Evolutionary conservation across 64 coral and sea anemone genomes (phyloP), one percentile per base, ranked within the genome.

Genomic region (Montipora cactus): DNA sequence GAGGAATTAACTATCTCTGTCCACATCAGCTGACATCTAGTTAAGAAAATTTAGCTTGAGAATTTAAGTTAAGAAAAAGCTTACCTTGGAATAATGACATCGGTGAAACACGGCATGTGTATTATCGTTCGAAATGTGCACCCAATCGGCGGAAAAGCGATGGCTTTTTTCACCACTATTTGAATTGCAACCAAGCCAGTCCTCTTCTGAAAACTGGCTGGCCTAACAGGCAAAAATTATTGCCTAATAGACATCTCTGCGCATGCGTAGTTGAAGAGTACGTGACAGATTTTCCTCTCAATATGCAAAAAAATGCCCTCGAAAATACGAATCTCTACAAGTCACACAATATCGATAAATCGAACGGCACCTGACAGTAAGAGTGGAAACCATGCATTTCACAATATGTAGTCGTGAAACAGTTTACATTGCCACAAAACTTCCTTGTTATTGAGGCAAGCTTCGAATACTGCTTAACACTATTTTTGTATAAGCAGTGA

Each of bases 281-380:
- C 59, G 81, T 84, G 81, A 84, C 81, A 84, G 81, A 37, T 68
- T 84, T 84, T 84, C 61, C 22, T 44, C 82, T 86, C 44, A 86
- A 86, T 86, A 86, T 86, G 62, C 82, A 86, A 86, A 71, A 86
- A 23, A 25, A 8, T 86, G n/a, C 19, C 47, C 44, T 7, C 47
- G 49, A 47, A 51, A 86, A 46, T 62, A 86, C 82, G 16, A 72
- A 44, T 37, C 37, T 37, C 37, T 86, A 7, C 82, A 72, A 86
- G 82, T 86, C 47, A 86, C 82, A 86, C 64, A 81, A 81, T 55
- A 14, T 81, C 55, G 8, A 44, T 50, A 71, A 71, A 86, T 49
- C 71, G 71, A 66, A 86, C 46, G 71, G 46, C 62, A 86, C 46
- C 44, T 71, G 47, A 86, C 46, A 7, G 37, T 37, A 0, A 37